Conservation (phyloP, 2,888 invertebrate genomes). For the Agrenia bidenticulata region DNA sequence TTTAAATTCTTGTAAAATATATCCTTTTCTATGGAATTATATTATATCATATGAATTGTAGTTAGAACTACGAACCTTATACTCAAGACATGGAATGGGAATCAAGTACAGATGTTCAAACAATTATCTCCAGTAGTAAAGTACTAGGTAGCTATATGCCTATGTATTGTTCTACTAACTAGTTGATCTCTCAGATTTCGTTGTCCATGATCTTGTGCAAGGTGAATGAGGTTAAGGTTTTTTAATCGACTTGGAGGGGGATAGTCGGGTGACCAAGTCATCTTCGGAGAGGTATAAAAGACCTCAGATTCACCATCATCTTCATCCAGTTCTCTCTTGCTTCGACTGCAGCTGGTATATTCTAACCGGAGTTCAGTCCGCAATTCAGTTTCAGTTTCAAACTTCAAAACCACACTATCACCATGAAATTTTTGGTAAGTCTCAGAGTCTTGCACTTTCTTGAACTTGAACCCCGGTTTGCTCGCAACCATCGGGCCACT, state of each 20-base stretch:
- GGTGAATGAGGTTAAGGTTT: slow-evolving; percentile 3
- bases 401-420: neutral
- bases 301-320: neutral
- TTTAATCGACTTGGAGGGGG: slow-evolving; percentile 3
- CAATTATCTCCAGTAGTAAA: too few relatives aligned
- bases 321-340: neutral
- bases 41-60: too few relatives aligned
- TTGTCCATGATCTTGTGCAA: slow-evolving; percentile 7
- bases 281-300: slow-evolving; percentile 1
- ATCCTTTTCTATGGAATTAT: too few relatives aligned
- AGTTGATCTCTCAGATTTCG: too few relatives aligned
- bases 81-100: too few relatives aligned
- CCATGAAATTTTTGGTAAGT: slow-evolving; percentile 17
- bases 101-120: too few relatives aligned
- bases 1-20: too few relatives aligned
- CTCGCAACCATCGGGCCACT: too few relatives aligned
- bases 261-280: too few relatives aligned
- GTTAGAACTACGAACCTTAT: too few relatives aligned
- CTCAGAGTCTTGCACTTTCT: neutral
- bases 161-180: too few relatives aligned
- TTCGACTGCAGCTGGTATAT: neutral
- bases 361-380: slow-evolving; percentile 3
- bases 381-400: neutral
- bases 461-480: neutral
- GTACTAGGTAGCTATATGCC: too few relatives aligned